Base-by-base conservation (phyloP, 2,888 invertebrate species). In the Polydrusus tereticollis region DNA sequence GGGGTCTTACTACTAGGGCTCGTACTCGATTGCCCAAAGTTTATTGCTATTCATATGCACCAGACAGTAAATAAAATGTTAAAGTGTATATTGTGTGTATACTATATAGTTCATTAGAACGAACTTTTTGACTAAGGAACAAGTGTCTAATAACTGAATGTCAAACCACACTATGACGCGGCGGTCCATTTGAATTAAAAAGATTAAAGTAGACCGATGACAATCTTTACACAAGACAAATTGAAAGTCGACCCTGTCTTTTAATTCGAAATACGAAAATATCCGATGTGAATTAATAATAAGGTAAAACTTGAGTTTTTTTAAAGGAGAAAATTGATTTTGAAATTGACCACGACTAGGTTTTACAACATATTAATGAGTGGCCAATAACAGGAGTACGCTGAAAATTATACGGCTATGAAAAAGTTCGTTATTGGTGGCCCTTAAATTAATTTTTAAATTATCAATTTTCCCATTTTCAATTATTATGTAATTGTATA, bases 1-100 rank as follows among this genome's bases (percentile, higher is more conserved):
- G 36, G 94, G 94, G 84, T 93, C 93, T 83, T 97, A 97, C 85
- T 97, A 97, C 84, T 97, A 97, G 97, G 97, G 98, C 84, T 94
- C 96, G 0, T 98, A 94, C 83, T 98, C 97, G 97, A 94, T 96
- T 69, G 88, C 97, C 77, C 91, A 93, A 79, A 98, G 98, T 1
- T 88, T 98, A 0, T 87, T 98, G 10, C 86, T 94, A 21, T 95
- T 94, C 0, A 94, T 83, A 97, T 98, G 97, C 85, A 87, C 65
- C 78, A 84, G 0, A 97, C 97, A 0, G 94, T 91, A 0, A 88
- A 86, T 79, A 94, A 94, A 18, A 96, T 98, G 93, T 88, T 98
- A 72, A 87, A 90, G 80, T 98, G 98, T 85, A 95, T 97, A 82
- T 82, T 95, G 59, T 90, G 91, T 50, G 92, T 97, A 74, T 91